Evolutionary conservation across 1,140 invertebrate species (phyloP).

Genomic region (Halictus rubicundus): DNA sequence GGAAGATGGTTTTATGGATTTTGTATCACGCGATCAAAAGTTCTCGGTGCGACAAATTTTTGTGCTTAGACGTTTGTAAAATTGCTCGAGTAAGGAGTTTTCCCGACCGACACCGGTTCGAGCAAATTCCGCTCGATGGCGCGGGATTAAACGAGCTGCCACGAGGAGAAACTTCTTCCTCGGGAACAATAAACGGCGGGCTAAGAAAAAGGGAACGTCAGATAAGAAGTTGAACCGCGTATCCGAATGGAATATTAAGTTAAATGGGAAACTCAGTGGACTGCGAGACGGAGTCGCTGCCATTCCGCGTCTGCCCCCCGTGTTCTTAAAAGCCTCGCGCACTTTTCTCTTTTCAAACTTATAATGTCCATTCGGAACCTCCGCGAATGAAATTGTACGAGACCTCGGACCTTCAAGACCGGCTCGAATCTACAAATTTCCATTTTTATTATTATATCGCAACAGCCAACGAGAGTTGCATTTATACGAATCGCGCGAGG

Average conservation of each 20-base stretch:
- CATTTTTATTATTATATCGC: no score
- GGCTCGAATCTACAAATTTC: not conserved
- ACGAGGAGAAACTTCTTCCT: not conserved
- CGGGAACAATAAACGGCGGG: not conserved
- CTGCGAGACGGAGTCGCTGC: not conserved
- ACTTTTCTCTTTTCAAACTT: not conserved
- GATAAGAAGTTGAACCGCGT: constrained; percentile 3
- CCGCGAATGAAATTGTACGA: not conserved
- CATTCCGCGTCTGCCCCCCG: not conserved
- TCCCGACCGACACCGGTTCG: not conserved
- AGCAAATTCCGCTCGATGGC: not conserved
- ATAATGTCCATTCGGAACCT: not conserved
- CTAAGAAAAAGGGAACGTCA: not conserved
- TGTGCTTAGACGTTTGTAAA: no score
- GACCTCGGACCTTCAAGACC: not conserved
- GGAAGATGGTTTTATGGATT: no score
- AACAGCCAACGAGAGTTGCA: no score
- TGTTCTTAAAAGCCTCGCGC: not conserved
- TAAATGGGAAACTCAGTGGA: constrained; percentile 2
- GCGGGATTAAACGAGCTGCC: not conserved
- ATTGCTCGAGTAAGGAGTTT: not conserved
- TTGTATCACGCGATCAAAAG: no score
- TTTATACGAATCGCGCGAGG: no score
- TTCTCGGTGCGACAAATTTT: no score
- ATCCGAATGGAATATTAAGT: constrained; percentile 6